Evolutionary conservation across 2,888 invertebrate genomes (phyloP), one percentile per base, ranked within the genome.

Genomic region (Apoda limacodes): DNA sequence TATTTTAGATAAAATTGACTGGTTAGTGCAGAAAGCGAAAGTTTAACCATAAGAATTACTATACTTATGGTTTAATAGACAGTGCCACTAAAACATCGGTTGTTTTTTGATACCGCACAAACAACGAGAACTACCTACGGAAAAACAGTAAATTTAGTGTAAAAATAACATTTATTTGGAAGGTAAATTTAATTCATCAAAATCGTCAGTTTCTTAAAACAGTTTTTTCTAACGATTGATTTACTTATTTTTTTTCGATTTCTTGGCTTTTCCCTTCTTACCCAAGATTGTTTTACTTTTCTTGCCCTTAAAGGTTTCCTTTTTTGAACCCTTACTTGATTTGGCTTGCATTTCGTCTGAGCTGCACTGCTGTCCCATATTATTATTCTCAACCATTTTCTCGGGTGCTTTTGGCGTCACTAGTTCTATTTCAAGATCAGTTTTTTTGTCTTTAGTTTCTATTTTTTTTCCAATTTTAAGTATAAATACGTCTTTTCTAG

Each of bases 401-500:
- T 48, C 49, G 2, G 65, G 68, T 6, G 50, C 56, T 52, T 76
- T 78, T 7, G 78, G 78, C 2, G 78, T 78, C 1, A 74, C 55
- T 1, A 80, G 50, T 55, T 80, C 76, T 42, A 80, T 80, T 58
- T 76, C 78, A 6, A 80, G 57, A 39, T 78, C 78, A 12, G 76
- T 78, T 42, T 69, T 80, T 44, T 72, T 78, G 31, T 80, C 74
- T 44, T 65, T 63, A 1, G 69, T 70, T 48, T 80, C 78, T 11
- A 78, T 46, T 43, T 76, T 78, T 37, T 80, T 80, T 13, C 78
- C 78, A 34, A 80, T 76, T 56, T 76, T 80, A 4, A 80, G 50
- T 43, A 80, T 72, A 32, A 80, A 80, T 2, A 80, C 76, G 39
- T 80, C 78, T 48, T 74, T 78, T 24, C 59, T 48, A 0, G 68